A percentile compares a stretch with the other conserved stretches of the same genome.
Evolutionary conservation across 2,888 invertebrate genomes (phyloP).

Genomic region (Drosophila ustulata): DNA sequence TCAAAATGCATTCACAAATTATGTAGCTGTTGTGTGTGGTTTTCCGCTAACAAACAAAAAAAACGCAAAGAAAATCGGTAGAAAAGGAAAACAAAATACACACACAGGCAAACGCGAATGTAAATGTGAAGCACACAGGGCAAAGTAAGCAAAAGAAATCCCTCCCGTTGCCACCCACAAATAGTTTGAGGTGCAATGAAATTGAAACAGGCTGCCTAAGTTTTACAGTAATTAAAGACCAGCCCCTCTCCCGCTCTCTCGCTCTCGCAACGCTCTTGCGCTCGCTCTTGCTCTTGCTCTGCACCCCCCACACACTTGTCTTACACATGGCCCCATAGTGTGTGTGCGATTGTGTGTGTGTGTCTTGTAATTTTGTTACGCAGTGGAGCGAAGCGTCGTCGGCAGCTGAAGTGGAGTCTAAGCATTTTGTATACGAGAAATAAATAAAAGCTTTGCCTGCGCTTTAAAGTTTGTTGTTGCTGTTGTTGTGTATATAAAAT

Average conservation of each 20-base stretch:
- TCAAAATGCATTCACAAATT: conserved; percentile 38
- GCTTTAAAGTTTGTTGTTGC: conserved; percentile 55
- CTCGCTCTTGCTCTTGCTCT: not conserved
- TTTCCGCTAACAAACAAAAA: conserved; percentile 13
- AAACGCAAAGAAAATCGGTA: conserved; percentile 61
- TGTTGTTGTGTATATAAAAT: conserved; percentile 48
- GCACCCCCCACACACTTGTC: conserved; percentile 6
- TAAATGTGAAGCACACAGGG: conserved; percentile 61
- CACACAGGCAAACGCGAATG: conserved; percentile 69
- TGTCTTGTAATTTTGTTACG: conserved; percentile 75
- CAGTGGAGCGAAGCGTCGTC: conserved; percentile 68
- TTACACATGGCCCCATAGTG: conserved; percentile 33
- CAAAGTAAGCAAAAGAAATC: conserved; percentile 67
- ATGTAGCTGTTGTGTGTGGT: conserved; percentile 53
- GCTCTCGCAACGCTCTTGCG: not conserved
- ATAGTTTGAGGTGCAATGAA: conserved; percentile 56
- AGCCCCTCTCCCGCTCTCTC: conserved; percentile 28
- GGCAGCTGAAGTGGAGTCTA: conserved; percentile 68
- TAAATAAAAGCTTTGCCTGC: conserved; percentile 57
- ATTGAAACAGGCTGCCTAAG: conserved; percentile 51
- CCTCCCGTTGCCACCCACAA: conserved; percentile 11
- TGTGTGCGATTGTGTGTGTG: conserved; percentile 40
- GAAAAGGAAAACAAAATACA: conserved; percentile 66
- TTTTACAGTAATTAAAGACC: conserved; percentile 65
- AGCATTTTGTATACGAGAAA: conserved; percentile 46